A percentile compares a stretch with the other conserved stretches of the same genome.
phyloP scores from a whole-genome alignment of 2,797 vertebrate species.

The Tolypeutes matacus region DNA sequence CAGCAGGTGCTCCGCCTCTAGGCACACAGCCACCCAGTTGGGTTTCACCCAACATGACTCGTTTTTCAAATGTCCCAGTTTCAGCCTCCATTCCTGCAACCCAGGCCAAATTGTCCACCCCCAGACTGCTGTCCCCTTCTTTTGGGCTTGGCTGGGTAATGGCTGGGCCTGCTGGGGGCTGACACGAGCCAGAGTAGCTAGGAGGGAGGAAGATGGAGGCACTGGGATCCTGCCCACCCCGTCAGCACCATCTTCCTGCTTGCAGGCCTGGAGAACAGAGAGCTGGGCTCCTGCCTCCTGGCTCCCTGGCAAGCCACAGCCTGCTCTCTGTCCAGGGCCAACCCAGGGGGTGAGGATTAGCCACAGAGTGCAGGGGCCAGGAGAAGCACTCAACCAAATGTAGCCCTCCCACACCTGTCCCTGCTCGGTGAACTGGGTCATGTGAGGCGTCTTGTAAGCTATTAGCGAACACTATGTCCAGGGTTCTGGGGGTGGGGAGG shows the following conservation, averaged over 20 bases:
- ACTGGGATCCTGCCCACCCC: background rate
- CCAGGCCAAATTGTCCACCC: constrained; percentile 67
- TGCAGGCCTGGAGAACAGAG: background rate
- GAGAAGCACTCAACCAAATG: background rate
- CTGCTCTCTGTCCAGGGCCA: background rate
- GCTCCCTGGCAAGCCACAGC: background rate
- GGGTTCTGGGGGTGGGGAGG: background rate
- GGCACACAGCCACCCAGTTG: constrained; percentile 76
- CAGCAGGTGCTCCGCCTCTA: constrained; percentile 83
- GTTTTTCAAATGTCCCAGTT: constrained; percentile 81
- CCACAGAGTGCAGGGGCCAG: background rate
- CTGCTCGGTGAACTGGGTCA: background rate
- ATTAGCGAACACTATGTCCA: background rate
- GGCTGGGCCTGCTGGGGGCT: constrained; percentile 14
- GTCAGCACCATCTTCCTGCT: background rate
- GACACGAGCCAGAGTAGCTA: background rate
- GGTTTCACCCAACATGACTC: constrained; percentile 81
- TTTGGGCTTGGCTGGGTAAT: background rate
- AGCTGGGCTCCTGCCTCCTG: background rate
- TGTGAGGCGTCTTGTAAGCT: background rate
- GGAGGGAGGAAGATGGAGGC: background rate
- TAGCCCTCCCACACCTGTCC: background rate
- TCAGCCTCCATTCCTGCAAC: constrained; percentile 68
- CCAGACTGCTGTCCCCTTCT: constrained; percentile 57
- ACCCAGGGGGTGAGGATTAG: background rate